Evolutionary conservation across 2,797 vertebrate genomes (phyloP), one percentile per base, ranked within the genome.

Genomic region (Hippopotamyrus pictus): DNA sequence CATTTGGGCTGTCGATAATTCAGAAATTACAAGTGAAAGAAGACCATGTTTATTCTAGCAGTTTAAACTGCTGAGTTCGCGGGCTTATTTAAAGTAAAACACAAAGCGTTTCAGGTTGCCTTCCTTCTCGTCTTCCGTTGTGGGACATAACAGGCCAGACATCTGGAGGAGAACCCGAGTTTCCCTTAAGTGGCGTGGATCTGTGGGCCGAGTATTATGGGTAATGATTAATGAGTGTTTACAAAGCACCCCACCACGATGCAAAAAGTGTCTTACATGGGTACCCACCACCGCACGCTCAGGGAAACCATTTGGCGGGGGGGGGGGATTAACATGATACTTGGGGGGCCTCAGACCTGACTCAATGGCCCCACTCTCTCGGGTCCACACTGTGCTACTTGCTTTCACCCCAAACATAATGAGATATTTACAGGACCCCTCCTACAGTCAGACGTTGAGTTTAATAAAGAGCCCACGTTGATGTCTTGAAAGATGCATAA

Each of bases 381-480:
- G 25, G 93, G 92, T 91, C 92, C 93, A 94, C 92, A 93, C 92
- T 90, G 90, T 25, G 92, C 92, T 96, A 96, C 96, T 96, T 95
- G 94, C 94, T 94, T 95, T 95, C 95, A 95, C 96, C 94, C 94
- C 95, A 95, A 94, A 96, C 94, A 94, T 94, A 96, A 95, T 95
- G n/a, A 86, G 50, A 51, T 59, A 25, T 37, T 3, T 69, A 69
- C 25, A 33, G 25, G 25, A n/a, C 73, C 37, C 37, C 33, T 76
- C 37, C 94, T 95, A 94, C 95, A 94, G 93, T 95, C 95, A 95
- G 94, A 92, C 94, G 95, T 94, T 95, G 93, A 93, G 94, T 94
- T 96, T 97, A 96, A 96, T 96, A 96, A 97, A 93, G 93, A 95
- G 96, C 95, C 95, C 95, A 96, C 95, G 94, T 94, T 93, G 95